Percentiles rank a stretch among this genome's conserved stretches.
phyloP scores from a whole-genome alignment of 2,797 vertebrate species.

The Pogonophryne albipinna region DNA sequence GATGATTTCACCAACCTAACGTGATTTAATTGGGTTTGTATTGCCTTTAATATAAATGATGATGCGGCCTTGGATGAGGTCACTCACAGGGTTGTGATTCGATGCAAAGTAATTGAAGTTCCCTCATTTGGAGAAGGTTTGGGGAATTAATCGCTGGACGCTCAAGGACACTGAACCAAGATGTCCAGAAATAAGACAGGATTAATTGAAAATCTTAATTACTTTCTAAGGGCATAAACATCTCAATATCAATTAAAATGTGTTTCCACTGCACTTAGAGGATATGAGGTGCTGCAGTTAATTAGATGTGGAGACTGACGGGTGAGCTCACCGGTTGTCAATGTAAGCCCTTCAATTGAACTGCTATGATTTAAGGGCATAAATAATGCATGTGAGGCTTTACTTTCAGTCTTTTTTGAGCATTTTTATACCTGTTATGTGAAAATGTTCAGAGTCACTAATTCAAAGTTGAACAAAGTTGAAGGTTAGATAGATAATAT shows the following conservation, averaged over 20 bases:
- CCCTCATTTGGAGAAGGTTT: constrained; percentile 81
- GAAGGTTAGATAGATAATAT: constrained; percentile 86
- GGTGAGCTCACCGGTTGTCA: constrained; percentile 81
- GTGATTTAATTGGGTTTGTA: constrained; percentile 83
- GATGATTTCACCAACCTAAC: constrained; percentile 66
- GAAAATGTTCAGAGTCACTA: constrained; percentile 78
- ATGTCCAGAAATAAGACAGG: constrained; percentile 89
- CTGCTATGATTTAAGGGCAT: constrained; percentile 81
- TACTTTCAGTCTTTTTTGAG: constrained; percentile 66
- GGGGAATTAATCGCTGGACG: constrained; percentile 85
- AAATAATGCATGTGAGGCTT: constrained; percentile 84
- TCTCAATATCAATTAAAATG: constrained; percentile 91
- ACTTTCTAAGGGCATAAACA: constrained; percentile 90
- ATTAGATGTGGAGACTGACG: constrained; percentile 87
- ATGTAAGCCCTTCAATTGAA: constrained; percentile 84
- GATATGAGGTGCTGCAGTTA: constrained; percentile 87
- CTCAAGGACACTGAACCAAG: constrained; percentile 87
- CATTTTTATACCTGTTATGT: constrained; percentile 77
- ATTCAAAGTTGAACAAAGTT: constrained; percentile 88
- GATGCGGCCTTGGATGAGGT: constrained; percentile 84
- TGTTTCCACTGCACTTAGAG: constrained; percentile 87
- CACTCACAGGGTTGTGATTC: constrained; percentile 81
- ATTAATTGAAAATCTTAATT: constrained; percentile 92
- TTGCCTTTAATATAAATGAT: constrained; percentile 85
- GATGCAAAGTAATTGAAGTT: constrained; percentile 85